These are phyloP conservation scores for Odontocolon sp. DNA, from an alignment of 2,888 invertebrate genomes.

Conservation along the genomic window DNA sequence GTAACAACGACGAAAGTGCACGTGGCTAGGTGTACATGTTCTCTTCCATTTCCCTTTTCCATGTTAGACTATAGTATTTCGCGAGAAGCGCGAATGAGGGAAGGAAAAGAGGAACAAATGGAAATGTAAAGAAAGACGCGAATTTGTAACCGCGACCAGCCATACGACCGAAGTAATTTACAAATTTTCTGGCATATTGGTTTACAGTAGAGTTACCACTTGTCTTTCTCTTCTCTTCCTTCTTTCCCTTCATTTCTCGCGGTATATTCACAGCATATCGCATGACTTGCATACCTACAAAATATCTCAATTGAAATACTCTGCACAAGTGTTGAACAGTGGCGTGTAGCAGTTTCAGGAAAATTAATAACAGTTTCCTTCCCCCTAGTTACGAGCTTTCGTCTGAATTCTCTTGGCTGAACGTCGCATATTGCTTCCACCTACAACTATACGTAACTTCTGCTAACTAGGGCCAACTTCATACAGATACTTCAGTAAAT, in stretches of 20 bases:
- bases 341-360: slow-evolving; percentile 13
- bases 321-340: not conserved
- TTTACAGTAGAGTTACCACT: slow-evolving; percentile 3
- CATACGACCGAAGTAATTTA: slow-evolving; percentile 1
- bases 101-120: not conserved
- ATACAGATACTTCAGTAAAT: slow-evolving; percentile 4
- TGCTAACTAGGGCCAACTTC: not conserved
- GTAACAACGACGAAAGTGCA: not conserved
- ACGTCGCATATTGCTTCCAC: slow-evolving; percentile 27
- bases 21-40: not conserved
- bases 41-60: not conserved
- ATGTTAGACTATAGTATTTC: not conserved
- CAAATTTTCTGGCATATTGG: slow-evolving; percentile 12
- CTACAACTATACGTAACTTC: slow-evolving; percentile 19
- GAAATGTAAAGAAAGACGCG: slow-evolving; percentile 9
- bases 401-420: slow-evolving; percentile 42
- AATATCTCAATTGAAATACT: slow-evolving; percentile 9
- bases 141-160: not conserved
- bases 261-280: not conserved
- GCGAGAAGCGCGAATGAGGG: not conserved
- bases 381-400: slow-evolving; percentile 19
- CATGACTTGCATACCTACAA: slow-evolving; percentile 4
- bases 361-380: slow-evolving; percentile 39
- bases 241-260: not conserved
- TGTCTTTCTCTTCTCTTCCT: slow-evolving; percentile 3